Conservation (phyloP, 2,888 invertebrate genomes). For the Lagria hirta region DNA sequence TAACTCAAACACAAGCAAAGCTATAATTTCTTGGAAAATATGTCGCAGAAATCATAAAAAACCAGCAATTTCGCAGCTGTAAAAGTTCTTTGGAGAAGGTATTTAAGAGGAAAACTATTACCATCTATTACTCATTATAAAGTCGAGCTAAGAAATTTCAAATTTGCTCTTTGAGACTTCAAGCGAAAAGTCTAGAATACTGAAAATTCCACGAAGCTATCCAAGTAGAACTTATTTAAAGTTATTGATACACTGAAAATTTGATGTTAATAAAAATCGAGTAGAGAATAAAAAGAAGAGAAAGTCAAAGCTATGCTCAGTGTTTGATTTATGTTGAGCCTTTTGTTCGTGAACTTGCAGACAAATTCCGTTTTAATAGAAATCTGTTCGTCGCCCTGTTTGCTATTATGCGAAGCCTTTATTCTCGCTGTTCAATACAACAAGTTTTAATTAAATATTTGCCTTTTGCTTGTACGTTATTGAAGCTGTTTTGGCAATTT, state of each 20-base stretch:
- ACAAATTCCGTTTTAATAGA: slow-evolving; percentile 34
- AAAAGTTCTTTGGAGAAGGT: slow-evolving; percentile 6
- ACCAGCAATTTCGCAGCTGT: too few species aligned
- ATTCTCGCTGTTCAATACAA: slow-evolving; percentile 28
- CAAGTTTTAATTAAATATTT: slow-evolving; percentile 33
- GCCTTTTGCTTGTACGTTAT: slow-evolving; percentile 23
- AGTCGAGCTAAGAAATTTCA: slow-evolving; percentile 17
- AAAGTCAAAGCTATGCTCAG: slow-evolving; percentile 28
- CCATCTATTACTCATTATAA: slow-evolving; percentile 9
- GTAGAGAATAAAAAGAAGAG: slow-evolving; percentile 32
- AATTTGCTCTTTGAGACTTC: slow-evolving; percentile 7
- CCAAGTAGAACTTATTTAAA: slow-evolving; percentile 34
- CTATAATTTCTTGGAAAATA: too few species aligned
- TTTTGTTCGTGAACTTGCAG: slow-evolving; percentile 37
- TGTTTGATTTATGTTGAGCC: slow-evolving; percentile 40
- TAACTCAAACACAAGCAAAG: too few species aligned
- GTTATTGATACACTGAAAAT: slow-evolving; percentile 41
- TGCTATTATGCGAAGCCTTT: slow-evolving; percentile 26
- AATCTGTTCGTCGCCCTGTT: slow-evolving; percentile 25
- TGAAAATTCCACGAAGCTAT: slow-evolving; percentile 31
- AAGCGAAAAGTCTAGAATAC: neutral
- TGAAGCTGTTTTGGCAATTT: slow-evolving; percentile 16
- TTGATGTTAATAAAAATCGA: slow-evolving; percentile 41
- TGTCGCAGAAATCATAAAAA: too few species aligned
- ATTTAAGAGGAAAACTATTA: slow-evolving; percentile 10